Evolutionary conservation across 2,797 vertebrate species (phyloP), one percentile per base, ranked within the genome.

Genomic region (Champsocephalus gunnari): DNA sequence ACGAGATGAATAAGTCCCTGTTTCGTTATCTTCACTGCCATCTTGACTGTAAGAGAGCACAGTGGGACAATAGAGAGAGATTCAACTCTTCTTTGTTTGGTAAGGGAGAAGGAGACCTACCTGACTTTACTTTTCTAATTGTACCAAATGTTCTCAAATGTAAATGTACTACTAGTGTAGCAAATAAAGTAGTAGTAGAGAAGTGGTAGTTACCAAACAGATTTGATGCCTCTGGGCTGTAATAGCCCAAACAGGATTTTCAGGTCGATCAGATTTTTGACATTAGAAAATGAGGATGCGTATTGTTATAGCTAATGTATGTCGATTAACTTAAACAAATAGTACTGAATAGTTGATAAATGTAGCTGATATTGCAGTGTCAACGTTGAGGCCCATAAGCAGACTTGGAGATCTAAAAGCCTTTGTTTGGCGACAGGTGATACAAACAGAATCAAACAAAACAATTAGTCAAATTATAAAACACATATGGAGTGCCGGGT

Each of bases 391-490:
- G 34, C 21, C 11, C n/a, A 28, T 4, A 57, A 5, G 32, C 32
- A 49, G 21, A 50, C 16, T 21, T 14, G 12, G 21, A 17, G 43
- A 63, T 72, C 17, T 43, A 19, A 65, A 56, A 55, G 41, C 16
- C 21, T 56, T 67, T 17, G 47, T 4, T 12, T 45, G 41, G 17
- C 9, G 34, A 48, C 59, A 54, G 43, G 24, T 38, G 19, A 62
- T 8, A 34, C 47, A 32, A 16, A 28, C 5, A 44, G 57, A 66
- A 17, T 28, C 34, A 49, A 49, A 24, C 12, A 55, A 60, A 47
- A 19, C 21, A 32, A 28, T 51, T 24, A 34, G 13, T 51, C 8
- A 28, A 24, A 67, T 72, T 12, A 66, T 17, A 48, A 54, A 75
- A 67, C 4, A 19, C 2, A 57, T 57, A 64, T n/a, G 12, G 16